Evolutionary conservation across 2,113 vertebrate species (phyloP), one percentile per base, ranked within the genome.

Genomic region (Poicephalus meyeri): DNA sequence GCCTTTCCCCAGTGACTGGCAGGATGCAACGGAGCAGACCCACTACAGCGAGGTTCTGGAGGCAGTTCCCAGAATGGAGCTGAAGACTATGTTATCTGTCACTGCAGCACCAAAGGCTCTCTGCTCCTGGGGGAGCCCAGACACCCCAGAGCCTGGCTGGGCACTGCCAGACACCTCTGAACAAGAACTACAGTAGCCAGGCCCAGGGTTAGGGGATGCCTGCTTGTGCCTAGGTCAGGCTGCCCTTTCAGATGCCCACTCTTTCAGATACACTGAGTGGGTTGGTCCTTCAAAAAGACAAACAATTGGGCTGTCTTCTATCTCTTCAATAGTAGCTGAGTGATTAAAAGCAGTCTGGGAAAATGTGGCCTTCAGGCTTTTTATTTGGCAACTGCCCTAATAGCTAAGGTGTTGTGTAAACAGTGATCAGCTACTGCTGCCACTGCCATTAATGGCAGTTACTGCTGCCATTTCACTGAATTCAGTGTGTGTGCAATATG

Each of bases 301-400:
- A 52, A 35, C 31, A 56, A n/a, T 28, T 1, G 2, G 28, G 33
- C 50, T 87, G 53, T 56, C 44, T 94, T 46, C 60, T 28, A 13
- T 71, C n/a, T 53, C 10, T 7, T 42, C 44, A 31, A 19, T 74
- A 82, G 31, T 7, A 85, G 46, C 64, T 63, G 82, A 79, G 23
- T 74, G 41, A 33, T 41, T 86, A 81, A 81, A 94, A 81, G 35
- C 49, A 42, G 44, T 8, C 39, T 31, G 70, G 25, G 29, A 83
- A 73, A 26, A 63, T 80, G 61, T 44, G 21, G 21, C 85, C 73
- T 91, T 94, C 56, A 53, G 77, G 63, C 52, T 93, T 71, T 87
- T 85, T 65, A 64, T 81, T 88, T 94, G 93, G 88, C 82, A 86
- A 16, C 53, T 88, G 53, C 66, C 65, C 44, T 95, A 73, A 88